Evolutionary conservation across 2,797 vertebrate genomes (phyloP).

Genomic region (Dallia pectoralis): DNA sequence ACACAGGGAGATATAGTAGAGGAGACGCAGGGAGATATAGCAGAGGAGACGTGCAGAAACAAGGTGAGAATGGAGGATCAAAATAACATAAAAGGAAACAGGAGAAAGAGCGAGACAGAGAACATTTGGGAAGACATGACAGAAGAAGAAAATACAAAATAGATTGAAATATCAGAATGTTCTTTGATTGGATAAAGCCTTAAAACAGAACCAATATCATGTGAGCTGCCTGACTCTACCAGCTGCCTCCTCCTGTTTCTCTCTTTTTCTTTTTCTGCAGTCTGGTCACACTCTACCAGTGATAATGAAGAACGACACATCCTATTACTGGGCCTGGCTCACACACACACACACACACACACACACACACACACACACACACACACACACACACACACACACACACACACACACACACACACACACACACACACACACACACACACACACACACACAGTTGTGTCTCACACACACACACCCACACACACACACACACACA

Average conservation of each 20-base stretch:
- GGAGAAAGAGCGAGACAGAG: neutral
- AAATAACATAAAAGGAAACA: neutral
- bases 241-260: neutral
- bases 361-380: neutral
- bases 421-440: neutral
- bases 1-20: too few species aligned
- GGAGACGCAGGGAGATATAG: too few species aligned
- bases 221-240: neutral
- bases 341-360: neutral
- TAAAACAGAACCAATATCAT: neutral
- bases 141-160: too few species aligned
- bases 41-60: neutral
- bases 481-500: neutral
- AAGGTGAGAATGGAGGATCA: neutral
- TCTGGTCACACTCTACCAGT: slow-evolving; percentile 50
- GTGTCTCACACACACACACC: neutral
- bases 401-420: neutral
- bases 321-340: slow-evolving; percentile 44
- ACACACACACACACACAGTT: neutral
- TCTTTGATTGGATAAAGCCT: neutral
- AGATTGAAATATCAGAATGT: too few species aligned
- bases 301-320: slow-evolving; percentile 57
- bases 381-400: neutral
- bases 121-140: too few species aligned
- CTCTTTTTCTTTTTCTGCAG: slow-evolving; percentile 32